phyloP scores from a whole-genome alignment of 2,888 invertebrate genomes.

The Teinopalpus imperialis region DNA sequence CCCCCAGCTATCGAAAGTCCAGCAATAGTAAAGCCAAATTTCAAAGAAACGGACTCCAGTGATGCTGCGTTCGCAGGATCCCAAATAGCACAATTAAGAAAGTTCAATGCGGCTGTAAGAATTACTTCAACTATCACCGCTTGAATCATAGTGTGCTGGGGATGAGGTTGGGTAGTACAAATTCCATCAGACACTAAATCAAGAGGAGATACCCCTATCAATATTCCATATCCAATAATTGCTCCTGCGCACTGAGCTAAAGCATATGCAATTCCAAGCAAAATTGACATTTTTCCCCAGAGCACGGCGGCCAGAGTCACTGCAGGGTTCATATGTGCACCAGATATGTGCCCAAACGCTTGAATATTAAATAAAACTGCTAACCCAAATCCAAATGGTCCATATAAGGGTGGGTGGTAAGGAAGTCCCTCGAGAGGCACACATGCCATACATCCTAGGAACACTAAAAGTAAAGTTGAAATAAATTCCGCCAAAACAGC shows the following conservation, averaged over 20 bases:
- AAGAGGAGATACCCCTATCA: slow-evolving; percentile 75
- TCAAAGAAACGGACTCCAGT: slow-evolving; percentile 84
- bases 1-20: slow-evolving; percentile 85
- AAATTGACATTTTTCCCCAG: slow-evolving; percentile 77
- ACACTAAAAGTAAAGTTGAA: slow-evolving; percentile 84
- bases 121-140: slow-evolving; percentile 84
- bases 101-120: slow-evolving; percentile 83
- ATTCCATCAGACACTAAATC: slow-evolving; percentile 61
- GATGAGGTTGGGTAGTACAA: slow-evolving; percentile 84
- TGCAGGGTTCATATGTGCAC: slow-evolving; percentile 87
- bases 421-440: slow-evolving; percentile 65
- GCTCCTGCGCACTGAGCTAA: slow-evolving; percentile 86
- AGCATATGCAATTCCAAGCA: slow-evolving; percentile 83
- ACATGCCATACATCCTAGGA: slow-evolving; percentile 89
- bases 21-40: slow-evolving; percentile 85
- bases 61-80: slow-evolving; percentile 85
- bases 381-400: slow-evolving; percentile 83
- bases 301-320: slow-evolving; percentile 85
- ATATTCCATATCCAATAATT: slow-evolving; percentile 85
- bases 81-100: slow-evolving; percentile 87
- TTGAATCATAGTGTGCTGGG: slow-evolving; percentile 69
- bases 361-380: slow-evolving; percentile 84
- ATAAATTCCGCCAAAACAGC: slow-evolving; percentile 80
- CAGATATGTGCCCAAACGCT: slow-evolving; percentile 86
- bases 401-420: slow-evolving; percentile 69